Percentiles rank a stretch among this genome's conserved stretches.
phyloP scores from a whole-genome alignment of 2,888 invertebrate genomes.

The Psylliodes chrysocephalus region DNA sequence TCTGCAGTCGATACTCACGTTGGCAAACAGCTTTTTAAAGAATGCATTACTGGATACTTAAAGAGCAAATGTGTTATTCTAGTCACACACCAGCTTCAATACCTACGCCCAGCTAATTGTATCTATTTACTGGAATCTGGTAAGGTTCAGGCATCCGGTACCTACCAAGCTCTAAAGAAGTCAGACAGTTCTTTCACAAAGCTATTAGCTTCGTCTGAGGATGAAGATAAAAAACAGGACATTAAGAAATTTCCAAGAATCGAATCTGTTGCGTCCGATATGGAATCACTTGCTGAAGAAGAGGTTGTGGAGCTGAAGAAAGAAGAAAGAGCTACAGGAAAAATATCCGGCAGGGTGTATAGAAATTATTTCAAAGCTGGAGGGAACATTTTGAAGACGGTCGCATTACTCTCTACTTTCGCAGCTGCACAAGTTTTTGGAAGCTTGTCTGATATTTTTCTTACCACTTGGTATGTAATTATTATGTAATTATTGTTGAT shows the following conservation, averaged over 20 bases:
- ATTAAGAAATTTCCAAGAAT: conserved; percentile 49
- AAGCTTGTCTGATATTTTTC: conserved; percentile 82
- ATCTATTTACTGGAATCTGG: conserved; percentile 70
- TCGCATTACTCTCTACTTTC: conserved; percentile 66
- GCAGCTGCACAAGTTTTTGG: conserved; percentile 64
- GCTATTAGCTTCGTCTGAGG: conserved; percentile 61
- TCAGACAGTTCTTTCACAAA: conserved; percentile 80
- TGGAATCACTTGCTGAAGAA: conserved; percentile 49
- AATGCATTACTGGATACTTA: conserved; percentile 75
- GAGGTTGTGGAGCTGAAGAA: conserved; percentile 55
- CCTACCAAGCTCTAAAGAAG: conserved; percentile 75
- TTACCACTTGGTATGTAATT: conserved; percentile 75
- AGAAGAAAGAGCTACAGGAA: conserved; percentile 72
- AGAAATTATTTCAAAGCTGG: conserved; percentile 77
- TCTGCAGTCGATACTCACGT: conserved; percentile 91
- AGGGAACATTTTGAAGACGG: conserved; percentile 68
- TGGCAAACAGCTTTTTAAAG: conserved; percentile 85
- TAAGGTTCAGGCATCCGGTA: conserved; percentile 61
- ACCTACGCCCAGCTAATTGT: conserved; percentile 68
- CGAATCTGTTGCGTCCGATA: conserved; percentile 9
- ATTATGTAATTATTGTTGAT: no score
- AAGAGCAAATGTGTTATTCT: conserved; percentile 75
- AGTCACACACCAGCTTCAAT: conserved; percentile 79
- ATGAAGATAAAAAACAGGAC: conserved; percentile 34
- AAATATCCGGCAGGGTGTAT: conserved; percentile 68